Evolutionary conservation across 2,113 vertebrate species (phyloP).

Genomic region (Lichenostomus cassidix): DNA sequence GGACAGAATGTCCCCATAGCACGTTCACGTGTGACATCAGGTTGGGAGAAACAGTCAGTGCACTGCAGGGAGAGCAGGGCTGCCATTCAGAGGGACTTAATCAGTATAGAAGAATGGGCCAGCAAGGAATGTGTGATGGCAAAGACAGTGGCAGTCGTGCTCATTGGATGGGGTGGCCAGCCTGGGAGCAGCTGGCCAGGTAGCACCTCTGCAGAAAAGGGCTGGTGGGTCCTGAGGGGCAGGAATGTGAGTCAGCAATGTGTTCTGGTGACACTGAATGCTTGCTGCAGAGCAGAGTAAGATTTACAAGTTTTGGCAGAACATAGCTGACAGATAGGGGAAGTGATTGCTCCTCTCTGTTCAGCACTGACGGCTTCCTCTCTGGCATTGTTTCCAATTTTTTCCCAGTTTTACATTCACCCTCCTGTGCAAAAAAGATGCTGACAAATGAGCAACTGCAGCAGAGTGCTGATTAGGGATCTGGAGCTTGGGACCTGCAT

Average conservation of each 20-base stretch:
- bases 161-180: not conserved
- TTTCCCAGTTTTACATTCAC: not conserved
- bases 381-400: not conserved
- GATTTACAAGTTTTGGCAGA: not conserved
- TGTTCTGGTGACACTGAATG: not conserved
- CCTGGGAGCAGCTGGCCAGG: not conserved
- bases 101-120: not conserved
- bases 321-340: not conserved
- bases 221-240: not conserved
- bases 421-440: not conserved
- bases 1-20: not conserved
- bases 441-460: not conserved
- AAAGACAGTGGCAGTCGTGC: too few relatives aligned
- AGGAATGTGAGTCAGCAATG: not conserved
- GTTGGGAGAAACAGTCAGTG: not conserved
- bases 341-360: not conserved
- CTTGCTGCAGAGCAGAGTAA: not conserved
- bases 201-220: not conserved
- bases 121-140: too few relatives aligned
- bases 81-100: not conserved
- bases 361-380: not conserved
- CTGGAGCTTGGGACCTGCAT: not conserved
- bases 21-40: accelerated
- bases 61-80: not conserved
- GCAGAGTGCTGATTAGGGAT: not conserved